Conservation (phyloP, 2,113 vertebrate genomes). For the Chinchilla lanigera region DNA sequence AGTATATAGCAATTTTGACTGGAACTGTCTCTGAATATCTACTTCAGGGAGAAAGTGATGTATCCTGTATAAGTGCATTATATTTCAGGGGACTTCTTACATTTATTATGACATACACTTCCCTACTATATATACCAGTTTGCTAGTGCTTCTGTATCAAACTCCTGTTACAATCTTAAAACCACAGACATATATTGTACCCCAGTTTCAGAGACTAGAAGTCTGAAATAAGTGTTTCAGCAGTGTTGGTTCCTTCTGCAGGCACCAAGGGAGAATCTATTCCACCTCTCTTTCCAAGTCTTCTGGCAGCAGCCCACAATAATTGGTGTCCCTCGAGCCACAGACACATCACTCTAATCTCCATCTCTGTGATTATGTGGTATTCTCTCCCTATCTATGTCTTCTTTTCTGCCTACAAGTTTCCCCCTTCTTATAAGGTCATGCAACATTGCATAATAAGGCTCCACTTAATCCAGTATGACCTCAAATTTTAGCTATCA, state of each 20-base stretch:
- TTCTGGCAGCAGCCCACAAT: background rate
- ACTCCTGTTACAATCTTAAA: background rate
- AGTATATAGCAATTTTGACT: background rate
- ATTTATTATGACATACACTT: background rate
- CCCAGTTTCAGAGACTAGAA: background rate
- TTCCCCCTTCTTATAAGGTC: background rate
- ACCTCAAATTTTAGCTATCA: background rate
- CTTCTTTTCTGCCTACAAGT: background rate
- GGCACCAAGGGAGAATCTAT: background rate
- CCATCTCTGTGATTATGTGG: background rate
- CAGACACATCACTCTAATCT: background rate
- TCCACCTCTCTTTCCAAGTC: background rate
- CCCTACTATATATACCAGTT: background rate
- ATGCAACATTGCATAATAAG: background rate
- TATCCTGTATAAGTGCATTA: background rate
- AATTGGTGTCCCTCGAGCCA: background rate
- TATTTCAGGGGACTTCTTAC: background rate
- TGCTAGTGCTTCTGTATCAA: background rate
- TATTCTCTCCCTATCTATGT: background rate
- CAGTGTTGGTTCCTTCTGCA: slow-evolving; percentile 15
- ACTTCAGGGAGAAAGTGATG: background rate
- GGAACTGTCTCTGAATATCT: background rate
- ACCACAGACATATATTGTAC: background rate
- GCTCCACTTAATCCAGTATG: background rate
- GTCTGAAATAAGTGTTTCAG: background rate